Percentiles rank a stretch among this genome's conserved stretches.
These are phyloP conservation scores for Venustaconcha ellipsiformis DNA, from an alignment of 1,140 invertebrate species.

Conservation along the genomic window DNA sequence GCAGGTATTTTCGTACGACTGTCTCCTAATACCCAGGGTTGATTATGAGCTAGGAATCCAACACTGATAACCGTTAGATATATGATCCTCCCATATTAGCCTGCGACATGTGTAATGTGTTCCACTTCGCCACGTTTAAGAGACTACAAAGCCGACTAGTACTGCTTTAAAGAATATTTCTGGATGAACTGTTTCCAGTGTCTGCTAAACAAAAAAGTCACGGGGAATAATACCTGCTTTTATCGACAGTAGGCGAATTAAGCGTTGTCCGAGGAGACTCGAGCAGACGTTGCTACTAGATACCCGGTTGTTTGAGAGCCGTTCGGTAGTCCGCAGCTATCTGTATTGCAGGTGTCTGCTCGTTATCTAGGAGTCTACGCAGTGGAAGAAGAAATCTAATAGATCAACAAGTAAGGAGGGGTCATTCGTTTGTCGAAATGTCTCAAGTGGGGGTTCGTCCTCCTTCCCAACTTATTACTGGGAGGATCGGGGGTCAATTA, in stretches of 20 bases:
- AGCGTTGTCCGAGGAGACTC: slow-evolving; percentile 39
- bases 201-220: slow-evolving; percentile 49
- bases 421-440: slow-evolving; percentile 32
- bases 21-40: too few species aligned
- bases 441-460: slow-evolving; percentile 53
- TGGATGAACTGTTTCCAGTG: slow-evolving; percentile 48
- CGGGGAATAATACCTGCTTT: slow-evolving; percentile 47
- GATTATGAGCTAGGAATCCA: too few species aligned
- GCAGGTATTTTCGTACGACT: too few species aligned
- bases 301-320: slow-evolving; percentile 39
- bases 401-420: not conserved
- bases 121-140: too few species aligned
- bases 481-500: slow-evolving; percentile 35
- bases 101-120: too few species aligned
- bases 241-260: slow-evolving; percentile 46
- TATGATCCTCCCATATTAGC: too few species aligned
- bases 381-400: too few species aligned
- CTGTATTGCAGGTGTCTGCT: too few species aligned
- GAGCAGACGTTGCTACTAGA: slow-evolving; percentile 49
- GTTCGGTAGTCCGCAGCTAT: too few species aligned
- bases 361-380: too few species aligned
- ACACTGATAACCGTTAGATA: too few species aligned
- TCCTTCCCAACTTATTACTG: slow-evolving; percentile 41
- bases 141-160: slow-evolving; percentile 23
- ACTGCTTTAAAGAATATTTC: slow-evolving; percentile 22